Evolutionary conservation across 2,113 vertebrate species (phyloP).

Genomic region (Brevimyrus niger): DNA sequence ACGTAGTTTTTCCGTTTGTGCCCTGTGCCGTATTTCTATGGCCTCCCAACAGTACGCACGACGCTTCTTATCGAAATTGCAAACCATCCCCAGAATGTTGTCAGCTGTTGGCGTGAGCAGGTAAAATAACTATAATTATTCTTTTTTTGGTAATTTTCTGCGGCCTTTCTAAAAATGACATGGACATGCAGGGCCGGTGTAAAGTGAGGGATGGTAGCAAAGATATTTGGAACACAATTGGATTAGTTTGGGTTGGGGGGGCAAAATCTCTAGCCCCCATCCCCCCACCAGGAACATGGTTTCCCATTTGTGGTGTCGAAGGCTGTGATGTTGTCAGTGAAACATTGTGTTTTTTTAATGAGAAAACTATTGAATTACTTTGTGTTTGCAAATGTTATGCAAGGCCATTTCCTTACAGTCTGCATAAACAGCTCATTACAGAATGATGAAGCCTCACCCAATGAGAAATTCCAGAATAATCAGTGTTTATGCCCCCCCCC

Average conservation of each 20-base stretch:
- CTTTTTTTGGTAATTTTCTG: not conserved
- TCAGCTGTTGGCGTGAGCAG: not conserved
- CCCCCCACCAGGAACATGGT: not conserved
- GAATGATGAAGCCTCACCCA: conserved; percentile 37
- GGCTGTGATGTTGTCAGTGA: not conserved
- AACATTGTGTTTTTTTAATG: not conserved
- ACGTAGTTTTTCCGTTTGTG: not conserved
- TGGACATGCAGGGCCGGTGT: not conserved
- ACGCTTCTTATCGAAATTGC: not conserved
- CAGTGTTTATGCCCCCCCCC: conserved; percentile 20
- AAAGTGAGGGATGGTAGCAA: not conserved
- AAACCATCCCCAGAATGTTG: not conserved
- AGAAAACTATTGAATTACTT: not conserved
- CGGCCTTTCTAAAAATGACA: not conserved
- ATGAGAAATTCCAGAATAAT: conserved; percentile 33
- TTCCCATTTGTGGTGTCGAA: not conserved
- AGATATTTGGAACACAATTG: not conserved
- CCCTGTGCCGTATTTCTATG: not conserved
- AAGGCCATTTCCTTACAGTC: not conserved
- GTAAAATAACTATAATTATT: not conserved
- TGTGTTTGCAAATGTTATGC: not conserved
- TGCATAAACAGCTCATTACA: conserved; percentile 21
- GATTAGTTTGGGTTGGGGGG: not conserved
- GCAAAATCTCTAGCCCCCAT: not conserved
- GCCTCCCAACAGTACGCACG: not conserved